Evolutionary conservation across 53 echinoderm and acorn worm species (phyloP), one percentile per base, ranked within the genome.

Genomic region (Echinarachnius parma): DNA sequence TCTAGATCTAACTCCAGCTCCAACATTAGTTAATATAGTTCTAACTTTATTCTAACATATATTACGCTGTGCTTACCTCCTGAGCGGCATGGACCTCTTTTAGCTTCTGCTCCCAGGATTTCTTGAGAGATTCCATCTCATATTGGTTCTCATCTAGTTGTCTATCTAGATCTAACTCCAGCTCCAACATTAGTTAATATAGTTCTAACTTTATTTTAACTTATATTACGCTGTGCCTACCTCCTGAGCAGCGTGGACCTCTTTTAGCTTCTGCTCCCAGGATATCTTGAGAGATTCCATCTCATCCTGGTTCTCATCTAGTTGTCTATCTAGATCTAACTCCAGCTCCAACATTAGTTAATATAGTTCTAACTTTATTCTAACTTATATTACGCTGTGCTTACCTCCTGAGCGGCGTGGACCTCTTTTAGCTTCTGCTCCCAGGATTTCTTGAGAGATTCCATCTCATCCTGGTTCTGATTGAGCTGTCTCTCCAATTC

Each of bases 101-200:
- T 25, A 96, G 79, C 46, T 81, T 91, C 75, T 96, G 96, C 61
- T 96, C 83, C 96, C 96, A 96, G 1, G 91, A 85, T 52, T 88
- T 82, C 80, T 91, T 90, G 85, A 91, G 87, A 4, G 72, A 75
- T n/a, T 87, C 86, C 96, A 96, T 96, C 75, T 96, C 96, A 1
- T 46, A 46, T 36, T 96, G 84, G 77, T 96, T 96, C 69, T 64
- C 71, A 33, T 84, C 61, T 18, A 96, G 78, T 44, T 69, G 61
- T 27, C 75, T 57, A 56, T 91, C 87, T 31, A 91, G 60, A 28
- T 79, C 82, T 28, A 59, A 82, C 67, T 80, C 88, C 83, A 96
- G 77, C 54, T 79, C 83, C 47, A 91, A 85, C 19, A 96, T n/a
- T n/a, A n/a, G n/a, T n/a, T n/a, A n/a, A n/a, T n/a, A n/a, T n/a